A percentile compares a stretch with the other conserved stretches of the same genome.
phyloP scores from a whole-genome alignment of 1,140 invertebrate genomes.

The Heliothis subflexa region DNA sequence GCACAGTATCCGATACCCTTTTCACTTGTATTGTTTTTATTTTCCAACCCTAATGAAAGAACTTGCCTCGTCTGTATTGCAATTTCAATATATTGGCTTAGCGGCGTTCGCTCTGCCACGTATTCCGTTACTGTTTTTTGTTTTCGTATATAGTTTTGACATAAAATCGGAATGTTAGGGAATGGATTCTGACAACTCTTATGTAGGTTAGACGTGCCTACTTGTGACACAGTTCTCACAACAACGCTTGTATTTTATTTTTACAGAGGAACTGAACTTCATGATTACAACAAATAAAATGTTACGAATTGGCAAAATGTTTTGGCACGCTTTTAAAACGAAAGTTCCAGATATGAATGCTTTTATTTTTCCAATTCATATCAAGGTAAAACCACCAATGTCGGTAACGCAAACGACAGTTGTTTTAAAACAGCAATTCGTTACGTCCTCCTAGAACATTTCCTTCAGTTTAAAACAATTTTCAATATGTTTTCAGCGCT shows the following conservation, averaged over 20 bases:
- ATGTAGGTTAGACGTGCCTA: constrained; percentile 27
- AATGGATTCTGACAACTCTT: constrained; percentile 37
- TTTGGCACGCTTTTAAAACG: constrained; percentile 28
- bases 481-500: constrained; percentile 17
- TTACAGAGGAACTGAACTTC: neutral
- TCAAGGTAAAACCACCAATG: constrained; percentile 24
- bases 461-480: constrained; percentile 19
- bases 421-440: constrained; percentile 28
- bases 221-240: neutral
- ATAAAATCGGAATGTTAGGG: constrained; percentile 36
- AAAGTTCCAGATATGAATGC: constrained; percentile 25
- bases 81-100: constrained; percentile 67
- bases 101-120: constrained; percentile 47
- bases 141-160: constrained; percentile 47
- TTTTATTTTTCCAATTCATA: constrained; percentile 27
- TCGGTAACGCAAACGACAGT: constrained; percentile 33
- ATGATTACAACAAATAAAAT: constrained; percentile 27
- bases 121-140: constrained; percentile 44
- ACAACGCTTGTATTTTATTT: constrained; percentile 3
- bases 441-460: neutral
- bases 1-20: constrained; percentile 80
- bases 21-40: constrained; percentile 85
- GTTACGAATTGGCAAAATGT: neutral
- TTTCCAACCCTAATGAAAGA: constrained; percentile 84
- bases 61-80: constrained; percentile 68